These are phyloP conservation scores for Pteronura brasiliensis DNA, from an alignment of 2,113 vertebrate genomes.

Conservation along the genomic window DNA sequence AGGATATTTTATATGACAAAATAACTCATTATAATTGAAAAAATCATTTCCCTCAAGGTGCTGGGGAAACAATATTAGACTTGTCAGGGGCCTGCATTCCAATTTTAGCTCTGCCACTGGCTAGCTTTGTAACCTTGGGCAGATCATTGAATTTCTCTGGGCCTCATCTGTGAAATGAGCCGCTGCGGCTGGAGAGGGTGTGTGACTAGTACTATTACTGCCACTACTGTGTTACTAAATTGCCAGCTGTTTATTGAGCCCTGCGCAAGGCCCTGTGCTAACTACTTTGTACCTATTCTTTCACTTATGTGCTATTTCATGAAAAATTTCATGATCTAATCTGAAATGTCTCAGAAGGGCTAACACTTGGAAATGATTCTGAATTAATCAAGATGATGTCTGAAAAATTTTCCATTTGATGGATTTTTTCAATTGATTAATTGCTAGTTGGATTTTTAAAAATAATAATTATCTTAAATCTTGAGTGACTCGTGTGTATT, in stretches of 20 bases:
- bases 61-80: not conserved
- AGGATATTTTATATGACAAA: conserved; percentile 5
- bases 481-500: not conserved
- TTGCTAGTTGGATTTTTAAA: not conserved
- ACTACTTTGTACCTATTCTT: not conserved
- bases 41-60: not conserved
- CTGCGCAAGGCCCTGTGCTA: not conserved
- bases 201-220: no score
- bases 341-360: not conserved
- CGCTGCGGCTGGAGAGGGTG: not conserved
- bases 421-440: conserved; percentile 8
- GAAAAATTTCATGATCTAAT: conserved; percentile 19
- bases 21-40: not conserved
- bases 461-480: not conserved
- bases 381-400: conserved; percentile 6
- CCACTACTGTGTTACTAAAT: not conserved
- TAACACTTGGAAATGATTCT: not conserved
- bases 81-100: not conserved
- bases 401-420: not conserved
- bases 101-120: not conserved
- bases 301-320: not conserved
- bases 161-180: not conserved
- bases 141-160: not conserved
- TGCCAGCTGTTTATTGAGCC: not conserved
- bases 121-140: not conserved